Base-by-base conservation (phyloP, 2,113 vertebrate genomes). In the Embiotoca jacksoni region DNA sequence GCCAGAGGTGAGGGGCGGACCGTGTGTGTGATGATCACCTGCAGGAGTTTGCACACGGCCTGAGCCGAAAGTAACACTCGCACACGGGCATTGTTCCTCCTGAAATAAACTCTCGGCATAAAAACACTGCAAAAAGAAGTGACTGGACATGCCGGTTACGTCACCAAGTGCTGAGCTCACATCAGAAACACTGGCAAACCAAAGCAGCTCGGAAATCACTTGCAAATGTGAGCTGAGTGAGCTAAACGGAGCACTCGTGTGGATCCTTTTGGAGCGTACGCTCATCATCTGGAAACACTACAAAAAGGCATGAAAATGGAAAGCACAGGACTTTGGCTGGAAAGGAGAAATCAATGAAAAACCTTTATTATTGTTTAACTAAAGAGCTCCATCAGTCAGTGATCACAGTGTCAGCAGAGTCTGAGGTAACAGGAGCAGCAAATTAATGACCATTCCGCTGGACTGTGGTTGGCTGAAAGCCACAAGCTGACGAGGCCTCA, bases 61-160 rank as follows among this genome's bases (percentile, higher is more conserved):
- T 0, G 46, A 81, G 62, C 81, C 74, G 80, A 73, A 35, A 53
- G 55, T 6, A 68, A 64, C 56, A 4, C 49, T 57, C 69, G 33
- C 64, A 62, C 37, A 6, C 4, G 50, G 49, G 7, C 39, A 68
- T 46, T 49, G 75, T 16, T 46, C 50, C 66, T 56, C 5, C 37
- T 33, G n/a, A 55, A 67, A 77, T 62, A 49, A 80, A 72, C 72
- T 65, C 46, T n/a, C 9, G 41, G 13, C 41, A 11, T 11, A 44
- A 13, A 75, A 71, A 64, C 30, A 39, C 54, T 0, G 30, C 44
- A n/a, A 30, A 49, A 33, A 31, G 47, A 23, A 23, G 23, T 23
- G 23, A 23, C 23, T 23, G 23, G 23, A 67, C 33, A 59, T 35
- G 69, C 57, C 53, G 57, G 23, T 63, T 49, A 67, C 14, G 37